Conservation (phyloP, 2,113 vertebrate species). For the Hipposideros armiger region DNA sequence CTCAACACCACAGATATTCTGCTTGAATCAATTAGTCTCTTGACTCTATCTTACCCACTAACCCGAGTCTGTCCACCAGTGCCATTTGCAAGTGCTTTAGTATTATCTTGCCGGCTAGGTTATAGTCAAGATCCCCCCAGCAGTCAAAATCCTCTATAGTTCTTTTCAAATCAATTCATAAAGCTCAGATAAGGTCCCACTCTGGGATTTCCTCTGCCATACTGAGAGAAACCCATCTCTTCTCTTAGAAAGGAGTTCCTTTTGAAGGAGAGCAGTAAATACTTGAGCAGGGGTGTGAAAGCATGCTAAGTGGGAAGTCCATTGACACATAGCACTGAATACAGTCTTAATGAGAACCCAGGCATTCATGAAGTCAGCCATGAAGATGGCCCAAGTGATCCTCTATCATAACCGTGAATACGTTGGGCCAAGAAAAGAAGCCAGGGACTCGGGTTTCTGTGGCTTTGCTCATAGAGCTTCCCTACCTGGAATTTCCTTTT, state of each 20-base stretch:
- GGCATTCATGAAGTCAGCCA: not conserved
- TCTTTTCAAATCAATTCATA: constrained; percentile 22
- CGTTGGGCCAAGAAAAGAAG: not conserved
- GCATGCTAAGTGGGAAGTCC: not conserved
- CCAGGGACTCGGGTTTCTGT: not conserved
- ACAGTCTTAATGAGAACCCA: not conserved
- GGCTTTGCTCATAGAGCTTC: not conserved
- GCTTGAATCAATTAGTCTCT: constrained; percentile 15
- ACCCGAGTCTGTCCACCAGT: not conserved
- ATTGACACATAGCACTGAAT: not conserved
- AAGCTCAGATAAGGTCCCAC: not conserved
- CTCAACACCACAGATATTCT: not conserved
- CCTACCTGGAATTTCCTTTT: not conserved
- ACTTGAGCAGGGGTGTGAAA: not conserved
- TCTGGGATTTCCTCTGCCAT: not conserved
- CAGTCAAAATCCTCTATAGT: not conserved
- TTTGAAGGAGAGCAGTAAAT: not conserved
- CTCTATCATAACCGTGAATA: not conserved
- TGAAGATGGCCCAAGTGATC: not conserved
- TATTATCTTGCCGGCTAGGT: not conserved
- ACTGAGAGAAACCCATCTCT: not conserved
- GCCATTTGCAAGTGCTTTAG: not conserved
- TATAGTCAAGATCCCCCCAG: not conserved
- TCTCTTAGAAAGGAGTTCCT: not conserved
- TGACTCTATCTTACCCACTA: not conserved